phyloP scores from a whole-genome alignment of 2,888 invertebrate genomes.

The Pseudanteris insignis region DNA sequence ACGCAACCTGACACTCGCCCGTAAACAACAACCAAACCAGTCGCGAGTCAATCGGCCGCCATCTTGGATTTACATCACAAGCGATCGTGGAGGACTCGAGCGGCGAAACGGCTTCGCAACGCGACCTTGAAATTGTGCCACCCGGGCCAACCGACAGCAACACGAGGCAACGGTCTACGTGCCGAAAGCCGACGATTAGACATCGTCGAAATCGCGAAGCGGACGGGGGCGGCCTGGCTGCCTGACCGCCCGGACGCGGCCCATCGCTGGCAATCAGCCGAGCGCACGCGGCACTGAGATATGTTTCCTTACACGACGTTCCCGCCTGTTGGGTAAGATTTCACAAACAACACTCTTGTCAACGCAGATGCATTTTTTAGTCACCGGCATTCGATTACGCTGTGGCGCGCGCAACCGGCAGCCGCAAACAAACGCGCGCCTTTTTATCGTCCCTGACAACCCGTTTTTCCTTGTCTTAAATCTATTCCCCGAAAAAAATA shows the following conservation, averaged over 20 bases:
- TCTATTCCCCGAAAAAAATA: too few species aligned
- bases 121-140: conserved; percentile 38
- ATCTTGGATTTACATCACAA: conserved; percentile 18
- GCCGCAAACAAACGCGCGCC: conserved; percentile 20
- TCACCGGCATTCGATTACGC: neutral
- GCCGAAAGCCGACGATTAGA: conserved; percentile 15
- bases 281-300: conserved; percentile 39
- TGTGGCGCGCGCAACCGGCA: conserved; percentile 18
- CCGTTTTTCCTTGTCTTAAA: too few species aligned
- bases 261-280: conserved; percentile 30
- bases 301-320: conserved; percentile 66
- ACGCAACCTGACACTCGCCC: conserved; percentile 20
- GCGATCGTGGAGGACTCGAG: conserved; percentile 7
- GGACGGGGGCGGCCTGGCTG: conserved; percentile 47
- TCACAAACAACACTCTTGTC: neutral
- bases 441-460: conserved; percentile 24
- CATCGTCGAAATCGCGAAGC: conserved; percentile 26
- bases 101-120: conserved; percentile 1
- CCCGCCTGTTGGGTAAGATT: conserved; percentile 63
- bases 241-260: conserved; percentile 34
- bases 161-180: conserved; percentile 14
- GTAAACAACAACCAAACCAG: conserved; percentile 10
- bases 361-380: neutral
- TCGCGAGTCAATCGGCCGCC: conserved; percentile 22
- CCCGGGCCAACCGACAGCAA: conserved; percentile 6